Evolutionary conservation across 2,797 vertebrate genomes (phyloP), one percentile per base, ranked within the genome.

Genomic region (Gouania willdenowi): DNA sequence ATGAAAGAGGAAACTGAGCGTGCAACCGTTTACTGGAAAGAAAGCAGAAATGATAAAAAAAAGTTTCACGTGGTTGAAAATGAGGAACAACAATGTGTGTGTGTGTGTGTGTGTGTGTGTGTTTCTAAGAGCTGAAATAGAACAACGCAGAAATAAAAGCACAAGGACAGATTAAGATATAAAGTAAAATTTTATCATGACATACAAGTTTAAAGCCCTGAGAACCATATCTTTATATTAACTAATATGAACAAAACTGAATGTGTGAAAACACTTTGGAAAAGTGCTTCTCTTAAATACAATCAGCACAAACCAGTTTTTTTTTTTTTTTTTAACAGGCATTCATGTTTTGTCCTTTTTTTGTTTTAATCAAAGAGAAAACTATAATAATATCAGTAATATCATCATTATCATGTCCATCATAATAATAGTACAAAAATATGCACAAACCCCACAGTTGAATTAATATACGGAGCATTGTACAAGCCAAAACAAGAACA

Each of bases 131-230:
- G n/a, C n/a, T n/a, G n/a, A n/a, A n/a, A n/a, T n/a, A 26, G 5
- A 36, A 1, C 1, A 10, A 5, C 0, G 47, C 49, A 54, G 11
- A 54, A 47, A 41, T 34, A 32, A 10, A 33, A 51, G 66, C 43
- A 53, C 61, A 51, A 10, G 16, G n/a, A n/a, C 12, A 27, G 25
- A 21, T n/a, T 77, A 84, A 83, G 86, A 87, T 88, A 88, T 81
- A 85, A 88, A 86, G 84, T 84, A 85, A 87, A 87, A 86, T 83
- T 90, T 88, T 89, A 89, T 89, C 86, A 86, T 88, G 76, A 88
- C 80, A 84, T 88, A 89, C 79, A 87, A 79, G 79, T 88, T 86
- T 85, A 84, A 88, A 90, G 86, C 87, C 87, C 85, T 87, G 88
- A 90, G 88, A 90, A 88, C 78, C 86, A 88, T 79, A 80, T 87